Base-by-base conservation (phyloP, 1,140 invertebrate species). In the Centruroides vittatus region DNA sequence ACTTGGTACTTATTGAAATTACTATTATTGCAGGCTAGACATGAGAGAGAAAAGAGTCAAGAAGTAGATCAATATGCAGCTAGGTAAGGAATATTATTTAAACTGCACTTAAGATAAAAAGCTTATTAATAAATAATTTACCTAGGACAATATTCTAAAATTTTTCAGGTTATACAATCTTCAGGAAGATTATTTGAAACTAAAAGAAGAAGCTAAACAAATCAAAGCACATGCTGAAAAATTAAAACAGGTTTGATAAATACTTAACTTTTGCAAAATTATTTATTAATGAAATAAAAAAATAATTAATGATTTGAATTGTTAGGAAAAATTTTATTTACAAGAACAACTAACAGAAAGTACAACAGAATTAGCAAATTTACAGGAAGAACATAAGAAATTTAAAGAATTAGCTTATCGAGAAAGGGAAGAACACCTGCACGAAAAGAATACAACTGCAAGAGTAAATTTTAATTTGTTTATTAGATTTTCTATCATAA, bases 11-110 rank as follows among this genome's bases (percentile, higher is more conserved):
- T 23, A 23, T 23, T 23, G 23, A 23, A 23, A 23, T 23, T 23
- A 23, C 23, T 23, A 41, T 41, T 6, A 36, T 49, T 46, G 65
- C 56, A 72, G 70, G 75, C 82, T 12, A 78, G 90, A 49, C 76
- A 92, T 7, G 91, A 94, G 69, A 76, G 89, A 50, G 92, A 94
- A 73, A 86, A 89, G 61, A 82, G 86, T 66, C 78, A 92, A 50
- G 87, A 93, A 73, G 75, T 92, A 59, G 86, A 93, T 71, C 90
- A 91, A 67, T 84, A 84, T 68, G 83, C 82, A 61, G 87, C 89
- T 67, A 83, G 77, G 79, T 80, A 68, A 73, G 66, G 1, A 41
- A 62, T 47, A 61, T 55, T 41, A 41, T 41, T 41, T 41, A 41
- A 41, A 41, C 41, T 41, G 41, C 5, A 8, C 1, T 41, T 41